These are phyloP conservation scores for Perdita meconis DNA, from an alignment of 2,888 invertebrate genomes.

Conservation along the genomic window DNA sequence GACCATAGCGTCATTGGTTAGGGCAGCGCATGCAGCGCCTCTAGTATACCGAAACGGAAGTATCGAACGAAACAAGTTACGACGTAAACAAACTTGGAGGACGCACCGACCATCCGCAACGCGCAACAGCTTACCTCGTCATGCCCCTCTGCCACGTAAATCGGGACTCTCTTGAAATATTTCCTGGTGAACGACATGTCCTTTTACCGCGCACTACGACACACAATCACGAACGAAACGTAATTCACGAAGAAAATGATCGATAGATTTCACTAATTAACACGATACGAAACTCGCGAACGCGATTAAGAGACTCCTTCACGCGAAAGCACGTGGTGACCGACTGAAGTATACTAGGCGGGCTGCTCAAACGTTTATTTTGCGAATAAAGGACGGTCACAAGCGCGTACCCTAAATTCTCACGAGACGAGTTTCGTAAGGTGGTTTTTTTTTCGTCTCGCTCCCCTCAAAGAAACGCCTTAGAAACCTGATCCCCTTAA, in stretches of 20 bases:
- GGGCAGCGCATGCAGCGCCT: slow-evolving; percentile 45
- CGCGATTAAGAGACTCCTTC: slow-evolving; percentile 69
- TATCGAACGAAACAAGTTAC: slow-evolving; percentile 22
- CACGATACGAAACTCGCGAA: slow-evolving; percentile 56
- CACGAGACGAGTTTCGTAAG: slow-evolving; percentile 78
- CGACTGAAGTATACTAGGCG: slow-evolving; percentile 74
- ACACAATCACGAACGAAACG: not conserved
- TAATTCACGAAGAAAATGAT: slow-evolving; percentile 24
- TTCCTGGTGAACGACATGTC: slow-evolving; percentile 79
- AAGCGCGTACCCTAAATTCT: slow-evolving; percentile 73
- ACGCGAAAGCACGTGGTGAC: slow-evolving; percentile 77
- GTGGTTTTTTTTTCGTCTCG: slow-evolving; percentile 57
- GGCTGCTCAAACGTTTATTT: slow-evolving; percentile 75
- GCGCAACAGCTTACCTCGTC: slow-evolving; percentile 86
- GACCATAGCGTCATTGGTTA: slow-evolving; percentile 36
- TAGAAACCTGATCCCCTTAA: slow-evolving; percentile 72
- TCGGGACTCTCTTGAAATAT: slow-evolving; percentile 88
- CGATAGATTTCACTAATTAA: slow-evolving; percentile 57
- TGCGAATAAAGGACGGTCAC: slow-evolving; percentile 72
- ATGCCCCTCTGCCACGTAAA: slow-evolving; percentile 92
- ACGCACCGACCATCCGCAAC: slow-evolving; percentile 28
- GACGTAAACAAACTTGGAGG: slow-evolving; percentile 61
- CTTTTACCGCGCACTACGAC: not conserved
- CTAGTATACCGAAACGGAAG: slow-evolving; percentile 34
- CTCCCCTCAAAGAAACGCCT: slow-evolving; percentile 57